Conservation (phyloP, 1,140 invertebrate species). For the Oedothorax gibbosus region DNA sequence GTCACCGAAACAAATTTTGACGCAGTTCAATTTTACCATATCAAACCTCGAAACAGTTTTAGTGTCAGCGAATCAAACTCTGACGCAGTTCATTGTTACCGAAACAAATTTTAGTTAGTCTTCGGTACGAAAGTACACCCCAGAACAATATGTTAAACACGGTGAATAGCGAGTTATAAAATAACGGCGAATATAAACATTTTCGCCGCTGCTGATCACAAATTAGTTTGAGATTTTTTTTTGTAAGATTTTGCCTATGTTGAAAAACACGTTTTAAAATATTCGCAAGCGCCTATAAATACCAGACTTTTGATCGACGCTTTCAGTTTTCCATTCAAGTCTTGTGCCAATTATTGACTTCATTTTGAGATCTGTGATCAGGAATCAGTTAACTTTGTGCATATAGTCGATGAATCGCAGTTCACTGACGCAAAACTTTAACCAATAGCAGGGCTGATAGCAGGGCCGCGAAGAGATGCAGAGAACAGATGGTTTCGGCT, state of each 20-base stretch:
- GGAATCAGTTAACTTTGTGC: background rate
- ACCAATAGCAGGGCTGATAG: conserved; percentile 14
- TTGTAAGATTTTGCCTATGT: no score
- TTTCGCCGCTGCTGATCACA: conserved; percentile 38
- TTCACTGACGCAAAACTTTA: conserved; percentile 20
- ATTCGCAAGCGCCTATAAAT: conserved; percentile 30
- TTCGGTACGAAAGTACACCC: no score
- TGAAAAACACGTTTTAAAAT: conserved; percentile 22
- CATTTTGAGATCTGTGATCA: conserved; percentile 13
- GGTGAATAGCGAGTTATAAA: conserved; percentile 5
- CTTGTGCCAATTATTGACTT: conserved; percentile 11
- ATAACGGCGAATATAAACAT: conserved; percentile 20
- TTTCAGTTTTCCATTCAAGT: background rate
- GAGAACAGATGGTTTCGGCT: background rate
- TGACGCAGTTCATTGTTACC: no score
- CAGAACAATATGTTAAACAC: no score
- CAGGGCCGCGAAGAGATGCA: background rate
- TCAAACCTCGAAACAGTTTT: no score
- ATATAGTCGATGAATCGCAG: background rate
- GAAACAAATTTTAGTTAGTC: conserved; percentile 21
- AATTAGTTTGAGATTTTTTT: conserved; percentile 17
- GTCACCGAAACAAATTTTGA: no score
- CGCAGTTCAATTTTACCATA: no score
- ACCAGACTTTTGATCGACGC: conserved; percentile 4
- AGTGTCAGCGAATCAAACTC: no score